Base-by-base conservation (phyloP, 2,888 invertebrate genomes). In the Acrocera orbiculus region DNA sequence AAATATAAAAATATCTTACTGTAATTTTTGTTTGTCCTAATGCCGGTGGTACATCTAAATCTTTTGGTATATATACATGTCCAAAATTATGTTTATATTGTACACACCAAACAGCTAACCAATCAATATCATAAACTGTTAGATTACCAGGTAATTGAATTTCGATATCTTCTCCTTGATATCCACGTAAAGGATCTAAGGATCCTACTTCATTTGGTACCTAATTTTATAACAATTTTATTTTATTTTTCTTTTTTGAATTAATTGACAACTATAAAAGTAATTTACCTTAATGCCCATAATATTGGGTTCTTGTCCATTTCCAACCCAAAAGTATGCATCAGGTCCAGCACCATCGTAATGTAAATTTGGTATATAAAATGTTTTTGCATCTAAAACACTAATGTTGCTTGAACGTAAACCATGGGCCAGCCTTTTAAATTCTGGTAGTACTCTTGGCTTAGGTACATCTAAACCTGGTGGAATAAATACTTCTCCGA, bases 321-420 rank as follows among this genome's bases (percentile, higher is more conserved):
- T 86, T 11, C 90, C 89, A n/a, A 87, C 87, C 82, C 85, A 87
- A 61, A 90, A 90, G 59, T 85, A 89, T 1, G 89, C 87, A 53
- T 89, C 89, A 1, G 87, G 87, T 1, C 86, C 89, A 2, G 77
- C 80, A 19, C 89, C 89, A 48, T 90, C 89, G 52, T 89, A 90
- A 51, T 87, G 86, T 45, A 90, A 63, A 62, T 89, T 87, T 6
- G 89, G 87, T 43, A 90, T 87, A 60, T 81, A 81, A 60, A 90
- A 78, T 0, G 90, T 89, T 61, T 83, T 85, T 23, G 86, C 85
- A 58, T 90, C 89, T 36, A 90, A 61, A 10, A 90, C 81, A 52
- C 82, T 86, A 47, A 90, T 81, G 62, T 87, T 87, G 45, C 87
- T 89, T 4, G 89, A 89, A 5, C 86, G 70, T 0, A 90, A 69